Conservation (phyloP, 1,140 invertebrate genomes). For the Delia radicum region DNA sequence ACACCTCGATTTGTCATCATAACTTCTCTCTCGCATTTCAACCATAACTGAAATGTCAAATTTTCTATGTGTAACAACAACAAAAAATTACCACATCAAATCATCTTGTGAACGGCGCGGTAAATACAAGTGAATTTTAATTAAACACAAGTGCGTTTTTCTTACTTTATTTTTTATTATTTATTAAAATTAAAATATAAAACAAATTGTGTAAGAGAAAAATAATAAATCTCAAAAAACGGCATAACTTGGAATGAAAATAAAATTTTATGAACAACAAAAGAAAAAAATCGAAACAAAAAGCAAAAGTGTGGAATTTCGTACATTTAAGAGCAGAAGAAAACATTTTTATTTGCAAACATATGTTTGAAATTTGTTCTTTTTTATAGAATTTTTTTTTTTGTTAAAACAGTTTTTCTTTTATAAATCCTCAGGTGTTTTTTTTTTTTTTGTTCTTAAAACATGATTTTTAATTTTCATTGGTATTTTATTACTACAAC, state of each 20-base stretch:
- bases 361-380: background rate
- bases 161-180: background rate
- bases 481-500: background rate
- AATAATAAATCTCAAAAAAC: background rate
- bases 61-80: constrained; percentile 12
- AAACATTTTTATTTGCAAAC: background rate
- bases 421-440: background rate
- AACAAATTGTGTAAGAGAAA: background rate
- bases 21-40: background rate
- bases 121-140: background rate
- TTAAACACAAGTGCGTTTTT: background rate
- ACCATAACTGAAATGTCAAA: background rate
- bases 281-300: background rate
- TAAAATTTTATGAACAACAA: too few species aligned
- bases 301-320: constrained; percentile 4
- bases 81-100: constrained; percentile 15
- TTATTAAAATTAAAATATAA: background rate
- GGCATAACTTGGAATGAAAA: too few species aligned
- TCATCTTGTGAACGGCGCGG: constrained; percentile 7
- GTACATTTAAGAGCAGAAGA: background rate
- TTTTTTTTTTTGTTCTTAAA: background rate
- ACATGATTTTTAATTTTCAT: too few species aligned
- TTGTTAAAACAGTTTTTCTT: background rate
- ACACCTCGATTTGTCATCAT: background rate
- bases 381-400: background rate